These are phyloP conservation scores for Dryobotodes eremita DNA, from an alignment of 2,888 invertebrate species.

Conservation along the genomic window DNA sequence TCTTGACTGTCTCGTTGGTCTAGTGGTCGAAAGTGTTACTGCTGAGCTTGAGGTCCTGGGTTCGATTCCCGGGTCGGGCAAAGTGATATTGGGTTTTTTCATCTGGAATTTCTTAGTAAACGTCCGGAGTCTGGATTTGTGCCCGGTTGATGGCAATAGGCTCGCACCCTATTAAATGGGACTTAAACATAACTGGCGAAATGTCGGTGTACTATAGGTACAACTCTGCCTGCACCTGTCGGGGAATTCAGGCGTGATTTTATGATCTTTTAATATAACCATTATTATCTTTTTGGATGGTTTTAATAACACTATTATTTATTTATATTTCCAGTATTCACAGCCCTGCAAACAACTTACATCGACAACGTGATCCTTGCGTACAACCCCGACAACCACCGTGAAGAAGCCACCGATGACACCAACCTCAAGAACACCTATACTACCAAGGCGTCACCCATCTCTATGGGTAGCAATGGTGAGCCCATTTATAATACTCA, in stretches of 20 bases:
- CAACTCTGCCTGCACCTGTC: neutral
- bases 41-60: too few relatives aligned
- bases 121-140: too few relatives aligned
- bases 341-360: slow-evolving; percentile 92
- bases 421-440: slow-evolving; percentile 74
- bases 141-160: too few relatives aligned
- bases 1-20: too few relatives aligned
- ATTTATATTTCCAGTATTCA: slow-evolving; percentile 91
- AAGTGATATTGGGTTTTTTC: neutral
- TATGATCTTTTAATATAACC: neutral
- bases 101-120: too few relatives aligned
- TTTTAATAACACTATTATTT: neutral
- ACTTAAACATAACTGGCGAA: neutral
- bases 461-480: slow-evolving; percentile 84
- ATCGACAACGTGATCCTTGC: slow-evolving; percentile 96
- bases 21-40: too few relatives aligned
- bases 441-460: slow-evolving; percentile 83
- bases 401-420: slow-evolving; percentile 72
- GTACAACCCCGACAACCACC: slow-evolving; percentile 91
- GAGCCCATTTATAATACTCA: slow-evolving; percentile 47
- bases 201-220: neutral
- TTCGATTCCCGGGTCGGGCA: too few relatives aligned
- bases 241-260: neutral
- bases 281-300: neutral
- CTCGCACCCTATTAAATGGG: too few relatives aligned